Percentiles rank a stretch among this genome's conserved stretches.
These are phyloP conservation scores for Pollachius pollachius DNA, from an alignment of 2,113 vertebrate species.

Conservation along the genomic window DNA sequence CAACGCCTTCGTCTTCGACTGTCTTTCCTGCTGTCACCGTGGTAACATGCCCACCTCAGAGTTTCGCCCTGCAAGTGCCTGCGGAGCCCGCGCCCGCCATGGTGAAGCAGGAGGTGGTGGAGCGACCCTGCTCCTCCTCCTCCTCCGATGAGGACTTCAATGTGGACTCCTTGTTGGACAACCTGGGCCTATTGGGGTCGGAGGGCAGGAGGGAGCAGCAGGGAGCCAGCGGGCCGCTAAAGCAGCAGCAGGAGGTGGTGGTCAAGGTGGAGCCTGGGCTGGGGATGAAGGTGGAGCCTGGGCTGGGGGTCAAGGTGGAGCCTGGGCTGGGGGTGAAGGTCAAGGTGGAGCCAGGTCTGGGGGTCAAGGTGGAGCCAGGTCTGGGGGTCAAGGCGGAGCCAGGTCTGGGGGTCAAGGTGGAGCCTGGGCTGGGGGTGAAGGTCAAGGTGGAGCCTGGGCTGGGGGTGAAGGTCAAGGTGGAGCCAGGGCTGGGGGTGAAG, in stretches of 20 bases:
- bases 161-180: constrained; percentile 70
- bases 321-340: constrained; percentile 18
- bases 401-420: neutral
- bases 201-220: constrained; percentile 22
- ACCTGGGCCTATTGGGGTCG: constrained; percentile 60
- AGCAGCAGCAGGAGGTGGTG: constrained; percentile 28
- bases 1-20: neutral
- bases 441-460: constrained; percentile 25
- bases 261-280: constrained; percentile 16
- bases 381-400: constrained; percentile 15
- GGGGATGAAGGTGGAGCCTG: constrained; percentile 22
- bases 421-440: constrained; percentile 22
- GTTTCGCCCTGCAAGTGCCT: neutral
- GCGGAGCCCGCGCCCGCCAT: constrained; percentile 8
- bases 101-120: constrained; percentile 49
- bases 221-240: neutral
- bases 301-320: neutral
- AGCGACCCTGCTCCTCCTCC: constrained; percentile 23
- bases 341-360: constrained; percentile 25
- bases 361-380: constrained; percentile 16
- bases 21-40: neutral
- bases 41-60: neutral
- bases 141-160: constrained; percentile 68
- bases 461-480: constrained; percentile 4
- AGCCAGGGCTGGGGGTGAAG: neutral